Evolutionary conservation across 2,888 invertebrate genomes (phyloP).

Genomic region (Netelia melanura): DNA sequence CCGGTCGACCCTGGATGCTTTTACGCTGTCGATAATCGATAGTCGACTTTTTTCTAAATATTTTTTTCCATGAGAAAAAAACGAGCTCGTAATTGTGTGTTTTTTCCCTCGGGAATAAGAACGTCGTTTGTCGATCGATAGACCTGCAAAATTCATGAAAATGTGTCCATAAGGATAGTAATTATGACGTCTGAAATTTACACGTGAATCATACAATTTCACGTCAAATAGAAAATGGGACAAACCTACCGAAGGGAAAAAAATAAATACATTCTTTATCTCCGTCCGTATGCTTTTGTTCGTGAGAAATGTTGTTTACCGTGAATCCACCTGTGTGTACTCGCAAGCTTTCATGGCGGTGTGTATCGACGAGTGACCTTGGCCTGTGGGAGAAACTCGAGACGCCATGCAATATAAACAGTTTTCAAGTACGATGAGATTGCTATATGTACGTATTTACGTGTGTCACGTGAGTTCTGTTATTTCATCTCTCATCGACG

Average conservation of each 20-base stretch:
- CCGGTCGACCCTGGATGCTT: neutral
- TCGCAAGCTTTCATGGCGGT: slow-evolving; percentile 33
- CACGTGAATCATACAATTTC: too few species aligned
- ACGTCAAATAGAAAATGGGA: too few species aligned
- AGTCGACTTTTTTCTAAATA: neutral
- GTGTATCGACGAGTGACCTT: slow-evolving; percentile 65
- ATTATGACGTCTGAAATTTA: neutral
- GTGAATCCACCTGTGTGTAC: slow-evolving; percentile 8
- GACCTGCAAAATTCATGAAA: neutral
- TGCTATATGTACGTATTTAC: neutral
- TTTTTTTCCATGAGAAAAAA: neutral
- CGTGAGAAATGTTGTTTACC: neutral
- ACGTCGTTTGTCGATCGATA: neutral
- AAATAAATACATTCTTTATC: neutral
- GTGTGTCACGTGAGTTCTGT: neutral
- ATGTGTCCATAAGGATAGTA: neutral
- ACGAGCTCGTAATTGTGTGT: neutral
- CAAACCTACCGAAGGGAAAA: too few species aligned
- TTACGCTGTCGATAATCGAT: slow-evolving; percentile 45
- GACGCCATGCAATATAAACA: slow-evolving; percentile 6
- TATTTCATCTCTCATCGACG: slow-evolving; percentile 24
- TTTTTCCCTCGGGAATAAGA: neutral
- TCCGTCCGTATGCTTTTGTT: too few species aligned
- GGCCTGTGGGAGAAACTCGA: slow-evolving; percentile 52
- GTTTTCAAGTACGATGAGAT: neutral